phyloP scores from a whole-genome alignment of 2,113 vertebrate genomes.

The Zonotrichia leucophrys region DNA sequence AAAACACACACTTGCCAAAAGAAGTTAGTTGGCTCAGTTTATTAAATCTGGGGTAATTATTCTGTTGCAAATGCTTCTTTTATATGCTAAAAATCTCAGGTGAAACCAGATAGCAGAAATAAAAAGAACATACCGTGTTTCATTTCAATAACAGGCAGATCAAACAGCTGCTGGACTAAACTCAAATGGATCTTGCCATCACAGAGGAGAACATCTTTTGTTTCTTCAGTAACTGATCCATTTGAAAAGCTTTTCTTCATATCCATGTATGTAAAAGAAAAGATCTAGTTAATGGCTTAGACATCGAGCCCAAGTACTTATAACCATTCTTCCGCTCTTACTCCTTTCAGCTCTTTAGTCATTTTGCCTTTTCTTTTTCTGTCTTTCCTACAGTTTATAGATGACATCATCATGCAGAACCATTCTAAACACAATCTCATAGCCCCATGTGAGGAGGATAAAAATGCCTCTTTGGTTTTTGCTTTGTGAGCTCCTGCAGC shows the following conservation, averaged over 20 bases:
- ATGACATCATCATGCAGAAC: neutral
- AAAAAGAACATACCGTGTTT: constrained; percentile 78
- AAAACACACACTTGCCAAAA: neutral
- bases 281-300: constrained; percentile 23
- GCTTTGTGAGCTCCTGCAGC: neutral
- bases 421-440: neutral
- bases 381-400: neutral
- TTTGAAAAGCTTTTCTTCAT: constrained; percentile 84
- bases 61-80: neutral
- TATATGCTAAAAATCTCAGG: neutral
- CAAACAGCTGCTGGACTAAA: constrained; percentile 83
- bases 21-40: neutral
- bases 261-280: constrained; percentile 39
- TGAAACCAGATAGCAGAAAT: neutral
- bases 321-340: neutral
- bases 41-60: neutral
- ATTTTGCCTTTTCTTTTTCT: neutral
- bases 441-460: neutral
- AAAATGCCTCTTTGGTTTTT: neutral
- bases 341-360: neutral
- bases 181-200: constrained; percentile 82
- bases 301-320: neutral
- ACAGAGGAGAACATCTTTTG: constrained; percentile 84
- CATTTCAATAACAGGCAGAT: constrained; percentile 84
- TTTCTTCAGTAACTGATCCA: constrained; percentile 84